Conservation (phyloP, 2,888 invertebrate species). For the Ceraclea dissimilis region DNA sequence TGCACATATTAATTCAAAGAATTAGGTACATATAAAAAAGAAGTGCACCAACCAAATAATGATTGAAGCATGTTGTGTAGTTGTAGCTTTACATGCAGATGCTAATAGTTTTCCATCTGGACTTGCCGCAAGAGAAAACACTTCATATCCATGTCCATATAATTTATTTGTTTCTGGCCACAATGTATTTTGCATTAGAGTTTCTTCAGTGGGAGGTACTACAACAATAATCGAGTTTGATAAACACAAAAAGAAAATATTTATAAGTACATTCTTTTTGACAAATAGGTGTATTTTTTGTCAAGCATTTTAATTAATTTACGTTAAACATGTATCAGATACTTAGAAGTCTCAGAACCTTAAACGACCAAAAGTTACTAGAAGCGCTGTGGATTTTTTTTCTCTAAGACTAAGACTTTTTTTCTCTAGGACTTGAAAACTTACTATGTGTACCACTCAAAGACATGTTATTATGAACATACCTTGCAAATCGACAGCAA, state of each 20-base stretch:
- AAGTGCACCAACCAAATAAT: slow-evolving; percentile 81
- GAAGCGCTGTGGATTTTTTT: too few species aligned
- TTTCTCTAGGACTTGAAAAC: too few species aligned
- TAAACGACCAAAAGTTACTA: too few species aligned
- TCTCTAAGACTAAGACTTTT: too few species aligned
- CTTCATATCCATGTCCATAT: slow-evolving; percentile 96
- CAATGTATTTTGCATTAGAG: slow-evolving; percentile 82
- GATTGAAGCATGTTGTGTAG: slow-evolving; percentile 74
- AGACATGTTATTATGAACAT: slow-evolving; percentile 12
- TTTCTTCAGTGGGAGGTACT: slow-evolving; percentile 90
- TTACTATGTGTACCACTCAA: too few species aligned
- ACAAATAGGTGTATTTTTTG: too few species aligned
- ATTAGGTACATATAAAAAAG: too few species aligned
- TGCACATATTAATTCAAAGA: not conserved
- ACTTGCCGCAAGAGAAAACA: slow-evolving; percentile 72
- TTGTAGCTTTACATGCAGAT: slow-evolving; percentile 78
- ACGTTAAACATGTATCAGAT: too few species aligned
- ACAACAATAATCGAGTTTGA: slow-evolving; percentile 23
- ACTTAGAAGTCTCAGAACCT: too few species aligned
- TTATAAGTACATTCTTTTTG: not conserved
- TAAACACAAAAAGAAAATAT: not conserved
- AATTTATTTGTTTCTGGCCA: slow-evolving; percentile 96
- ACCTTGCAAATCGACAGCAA: slow-evolving; percentile 41
- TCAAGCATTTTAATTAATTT: not conserved
- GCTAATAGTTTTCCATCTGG: slow-evolving; percentile 68